A percentile compares a stretch with the other conserved stretches of the same genome.
Evolutionary conservation across 2,888 invertebrate genomes (phyloP).

Genomic region (Thymelicus lineola): DNA sequence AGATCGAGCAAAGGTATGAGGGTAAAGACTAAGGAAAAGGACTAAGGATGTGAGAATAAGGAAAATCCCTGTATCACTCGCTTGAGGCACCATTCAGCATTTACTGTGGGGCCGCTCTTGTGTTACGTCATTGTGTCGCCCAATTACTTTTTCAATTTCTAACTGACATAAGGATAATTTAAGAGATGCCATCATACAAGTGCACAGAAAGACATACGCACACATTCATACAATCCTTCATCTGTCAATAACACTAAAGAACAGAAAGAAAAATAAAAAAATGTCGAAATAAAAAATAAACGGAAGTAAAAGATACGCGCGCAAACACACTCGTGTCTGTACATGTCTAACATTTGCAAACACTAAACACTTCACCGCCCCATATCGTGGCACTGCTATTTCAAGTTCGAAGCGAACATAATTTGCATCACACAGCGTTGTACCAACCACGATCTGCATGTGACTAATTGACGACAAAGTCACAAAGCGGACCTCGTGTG

Average conservation of each 20-base stretch:
- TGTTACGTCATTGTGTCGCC: neutral
- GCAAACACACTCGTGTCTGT: too few relatives aligned
- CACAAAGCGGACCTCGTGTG: slow-evolving; percentile 16
- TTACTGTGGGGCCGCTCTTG: neutral
- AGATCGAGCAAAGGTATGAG: neutral
- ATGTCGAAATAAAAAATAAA: too few relatives aligned
- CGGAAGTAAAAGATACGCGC: too few relatives aligned
- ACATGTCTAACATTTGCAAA: neutral
- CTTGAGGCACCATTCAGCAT: neutral
- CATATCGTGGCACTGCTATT: neutral
- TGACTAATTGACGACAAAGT: slow-evolving; percentile 37
- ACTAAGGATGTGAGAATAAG: neutral
- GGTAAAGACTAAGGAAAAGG: neutral
- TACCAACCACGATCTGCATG: slow-evolving; percentile 32
- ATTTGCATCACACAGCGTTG: slow-evolving; percentile 46
- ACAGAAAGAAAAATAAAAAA: too few relatives aligned
- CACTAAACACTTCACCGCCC: neutral
- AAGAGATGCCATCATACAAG: too few relatives aligned
- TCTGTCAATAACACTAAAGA: too few relatives aligned
- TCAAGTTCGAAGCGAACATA: slow-evolving; percentile 30
- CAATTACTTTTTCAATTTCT: too few relatives aligned
- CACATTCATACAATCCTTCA: too few relatives aligned
- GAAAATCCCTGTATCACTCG: neutral
- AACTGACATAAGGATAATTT: too few relatives aligned
- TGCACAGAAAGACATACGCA: too few relatives aligned